Conservation (phyloP, 2,113 vertebrate species). For the Semicossyphus pulcher region DNA sequence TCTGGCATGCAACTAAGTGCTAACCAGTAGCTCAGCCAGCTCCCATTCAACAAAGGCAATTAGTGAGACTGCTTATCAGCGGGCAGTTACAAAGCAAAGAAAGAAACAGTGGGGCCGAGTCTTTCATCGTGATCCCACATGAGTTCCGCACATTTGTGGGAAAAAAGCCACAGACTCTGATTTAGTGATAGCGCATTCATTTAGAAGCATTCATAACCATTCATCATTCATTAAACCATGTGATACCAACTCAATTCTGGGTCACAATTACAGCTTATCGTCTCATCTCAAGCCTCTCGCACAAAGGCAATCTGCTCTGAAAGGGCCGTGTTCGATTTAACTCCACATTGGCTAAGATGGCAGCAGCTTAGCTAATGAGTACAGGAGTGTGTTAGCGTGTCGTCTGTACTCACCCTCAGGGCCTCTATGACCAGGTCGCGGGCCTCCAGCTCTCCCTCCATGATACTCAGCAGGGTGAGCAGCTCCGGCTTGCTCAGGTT, state of each 20-base stretch:
- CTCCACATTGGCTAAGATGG: not conserved
- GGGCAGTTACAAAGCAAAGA: slow-evolving; percentile 20
- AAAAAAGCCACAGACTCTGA: slow-evolving; percentile 16
- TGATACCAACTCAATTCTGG: slow-evolving; percentile 14
- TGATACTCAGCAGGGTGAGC: slow-evolving; percentile 93
- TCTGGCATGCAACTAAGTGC: slow-evolving; percentile 21
- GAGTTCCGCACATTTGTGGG: slow-evolving; percentile 15
- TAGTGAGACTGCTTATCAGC: slow-evolving; percentile 43
- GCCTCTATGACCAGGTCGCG: slow-evolving; percentile 98
- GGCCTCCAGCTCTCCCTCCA: slow-evolving; percentile 98
- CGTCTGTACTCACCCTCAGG: slow-evolving; percentile 88
- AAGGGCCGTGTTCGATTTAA: not conserved
- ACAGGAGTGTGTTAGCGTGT: slow-evolving; percentile 11
- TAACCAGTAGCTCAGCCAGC: slow-evolving; percentile 30
- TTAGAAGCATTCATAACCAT: not conserved
- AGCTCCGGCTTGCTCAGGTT: slow-evolving; percentile 94
- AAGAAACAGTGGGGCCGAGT: slow-evolving; percentile 9
- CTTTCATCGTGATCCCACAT: slow-evolving; percentile 31
- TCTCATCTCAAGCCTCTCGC: slow-evolving; percentile 24
- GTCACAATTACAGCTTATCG: slow-evolving; percentile 36
- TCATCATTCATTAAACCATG: slow-evolving; percentile 22
- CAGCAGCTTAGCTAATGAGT: not conserved
- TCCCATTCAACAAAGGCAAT: slow-evolving; percentile 47
- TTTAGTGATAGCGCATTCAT: slow-evolving; percentile 27
- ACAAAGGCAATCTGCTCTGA: slow-evolving; percentile 6